phyloP scores from a whole-genome alignment of 2,113 vertebrate genomes.

The Scalopus aquaticus region DNA sequence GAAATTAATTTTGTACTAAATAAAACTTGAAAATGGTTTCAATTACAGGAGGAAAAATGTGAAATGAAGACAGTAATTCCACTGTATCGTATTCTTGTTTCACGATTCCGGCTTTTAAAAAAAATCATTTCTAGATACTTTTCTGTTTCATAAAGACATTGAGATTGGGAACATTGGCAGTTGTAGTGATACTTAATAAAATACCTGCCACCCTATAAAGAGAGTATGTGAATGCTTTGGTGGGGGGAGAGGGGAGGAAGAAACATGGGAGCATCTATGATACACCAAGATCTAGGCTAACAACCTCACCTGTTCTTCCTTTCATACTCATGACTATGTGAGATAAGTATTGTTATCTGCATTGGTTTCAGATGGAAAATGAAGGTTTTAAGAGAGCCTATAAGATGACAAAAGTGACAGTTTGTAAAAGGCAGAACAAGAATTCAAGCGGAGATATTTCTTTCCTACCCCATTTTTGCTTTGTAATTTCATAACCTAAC shows the following conservation, averaged over 20 bases:
- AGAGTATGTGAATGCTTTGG: background rate
- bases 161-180: background rate
- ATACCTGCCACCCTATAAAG: background rate
- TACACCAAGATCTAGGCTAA: background rate
- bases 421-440: background rate
- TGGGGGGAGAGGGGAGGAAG: background rate
- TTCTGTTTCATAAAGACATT: background rate
- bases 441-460: background rate
- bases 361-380: background rate
- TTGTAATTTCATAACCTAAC: background rate
- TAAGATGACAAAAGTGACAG: background rate
- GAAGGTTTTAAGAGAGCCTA: background rate
- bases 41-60: constrained; percentile 53
- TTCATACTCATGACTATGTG: background rate
- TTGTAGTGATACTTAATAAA: background rate
- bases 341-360: background rate
- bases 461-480: background rate
- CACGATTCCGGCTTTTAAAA: background rate
- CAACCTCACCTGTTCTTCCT: background rate
- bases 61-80: constrained; percentile 66
- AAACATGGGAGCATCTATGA: background rate
- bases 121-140: background rate
- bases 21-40: constrained; percentile 79
- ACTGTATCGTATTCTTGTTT: constrained; percentile 47
- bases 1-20: constrained; percentile 81